These are phyloP conservation scores for Pithecia hirsuta DNA, from an alignment of 2,797 vertebrate genomes.

Conservation along the genomic window DNA sequence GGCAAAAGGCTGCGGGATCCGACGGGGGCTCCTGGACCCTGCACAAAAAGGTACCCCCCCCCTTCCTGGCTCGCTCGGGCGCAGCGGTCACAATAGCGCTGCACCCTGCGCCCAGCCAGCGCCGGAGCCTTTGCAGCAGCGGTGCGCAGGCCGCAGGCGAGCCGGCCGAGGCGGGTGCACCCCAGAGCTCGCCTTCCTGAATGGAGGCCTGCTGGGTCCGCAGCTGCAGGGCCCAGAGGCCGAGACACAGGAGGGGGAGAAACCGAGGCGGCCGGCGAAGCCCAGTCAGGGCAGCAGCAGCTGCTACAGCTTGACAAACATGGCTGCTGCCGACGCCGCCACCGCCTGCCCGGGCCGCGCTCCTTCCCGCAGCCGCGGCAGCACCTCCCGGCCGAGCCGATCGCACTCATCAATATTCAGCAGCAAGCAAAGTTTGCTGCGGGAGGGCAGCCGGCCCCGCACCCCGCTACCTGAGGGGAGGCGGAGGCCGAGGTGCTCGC, in stretches of 20 bases:
- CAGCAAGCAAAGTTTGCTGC: conserved; percentile 72
- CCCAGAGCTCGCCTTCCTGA: conserved; percentile 57
- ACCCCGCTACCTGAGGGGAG: conserved; percentile 39
- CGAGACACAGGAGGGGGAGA: background rate
- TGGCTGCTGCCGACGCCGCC: conserved; percentile 80
- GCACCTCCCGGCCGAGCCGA: conserved; percentile 69
- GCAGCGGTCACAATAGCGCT: conserved; percentile 80
- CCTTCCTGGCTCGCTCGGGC: conserved; percentile 48
- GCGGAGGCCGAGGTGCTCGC: conserved; percentile 43
- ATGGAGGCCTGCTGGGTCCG: background rate
- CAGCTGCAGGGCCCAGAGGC: background rate
- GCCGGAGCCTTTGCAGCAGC: conserved; percentile 47
- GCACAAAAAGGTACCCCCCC: conserved; percentile 71
- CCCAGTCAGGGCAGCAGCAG: conserved; percentile 61
- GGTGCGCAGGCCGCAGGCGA: conserved; percentile 37
- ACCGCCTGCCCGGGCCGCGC: conserved; percentile 67
- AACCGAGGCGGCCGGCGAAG: conserved; percentile 25
- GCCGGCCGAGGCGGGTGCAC: background rate
- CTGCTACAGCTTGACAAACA: conserved; percentile 78
- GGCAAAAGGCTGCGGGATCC: background rate
- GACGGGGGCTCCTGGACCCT: conserved; percentile 22
- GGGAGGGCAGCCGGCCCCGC: conserved; percentile 24
- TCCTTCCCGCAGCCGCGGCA: conserved; percentile 61
- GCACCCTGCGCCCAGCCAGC: conserved; percentile 68
- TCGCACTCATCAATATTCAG: conserved; percentile 52